Base-by-base conservation (phyloP, 1,140 invertebrate genomes). In the Maniola jurtina region DNA sequence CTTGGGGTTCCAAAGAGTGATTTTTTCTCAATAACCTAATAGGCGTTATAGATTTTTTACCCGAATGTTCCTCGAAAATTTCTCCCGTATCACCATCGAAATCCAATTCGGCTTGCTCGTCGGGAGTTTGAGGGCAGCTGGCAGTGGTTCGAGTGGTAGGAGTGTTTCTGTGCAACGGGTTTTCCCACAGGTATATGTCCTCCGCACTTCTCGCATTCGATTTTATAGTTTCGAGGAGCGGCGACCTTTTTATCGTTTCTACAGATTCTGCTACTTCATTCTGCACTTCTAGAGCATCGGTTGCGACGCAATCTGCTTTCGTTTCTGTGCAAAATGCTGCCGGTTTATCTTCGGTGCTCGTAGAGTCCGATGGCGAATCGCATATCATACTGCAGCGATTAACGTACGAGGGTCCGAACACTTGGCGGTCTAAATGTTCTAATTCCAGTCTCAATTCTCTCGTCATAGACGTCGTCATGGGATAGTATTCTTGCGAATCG, bases 391-490 rank as follows among this genome's bases (percentile, higher is more conserved):
- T 83, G 55, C 82, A 85, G 25, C 82, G 67, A 66, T 83, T 88
- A 2, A 85, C 70, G 66, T 87, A 88, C 74, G 92, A 78, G 76
- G 88, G 83, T 5, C 94, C 94, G 77, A 95, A 95, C 2, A 96
- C 94, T 88, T 96, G 95, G 15, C 95, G 91, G 86, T 97, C 95
- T 66, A 97, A 90, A 80, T 95, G 96, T 80, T 97, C 96, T 33
- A 96, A 80, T 86, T 97, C 96, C 52, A 96, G 89, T 77, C 95
- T 92, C 72, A 97, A 88, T 84, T 97, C 96, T 76, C 95, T 92
- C 1, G 95, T 97, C 87, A 97, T 95, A 1, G 96, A 96, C 0
- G 95, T 96, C 3, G 95, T 96, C 94, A 97, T 95, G 9, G 96
- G 96, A 81, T 95, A 95, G 86, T 96, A 97, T 78, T 96, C 96